Base-by-base conservation (phyloP, 2,113 vertebrate species). In the Nibea coibor region DNA sequence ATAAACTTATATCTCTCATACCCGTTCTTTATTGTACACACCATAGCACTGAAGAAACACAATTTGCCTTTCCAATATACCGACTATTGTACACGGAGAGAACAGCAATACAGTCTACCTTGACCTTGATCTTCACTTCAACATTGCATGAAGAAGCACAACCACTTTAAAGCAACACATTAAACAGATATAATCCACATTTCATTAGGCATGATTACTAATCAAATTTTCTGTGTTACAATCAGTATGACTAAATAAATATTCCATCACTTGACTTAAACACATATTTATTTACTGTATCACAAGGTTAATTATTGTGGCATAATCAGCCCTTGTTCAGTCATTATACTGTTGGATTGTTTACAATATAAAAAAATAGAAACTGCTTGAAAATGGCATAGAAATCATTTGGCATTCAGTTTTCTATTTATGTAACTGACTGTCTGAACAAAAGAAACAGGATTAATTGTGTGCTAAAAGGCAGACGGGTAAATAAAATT, bases 361-460 rank as follows among this genome's bases (percentile, higher is more conserved):
- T 84, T 65, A 63, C 64, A 35, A 31, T 28, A 69, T 5, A 78
- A 61, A 82, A 26, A 77, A 57, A 68, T 1, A 42, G 50, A 35
- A 62, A 3, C 0, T 39, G 26, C 45, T 64, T 58, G 59, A 73
- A 58, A 39, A 61, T 31, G 39, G 66, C 39, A 7, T 43, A 65
- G 57, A 64, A 66, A 69, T 62, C 0, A 71, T 75, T 84, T 71
- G 51, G 61, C 72, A 84, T 84, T 79, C 72, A 74, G 71, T 10
- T 45, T 63, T 51, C 9, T 0, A 14, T 73, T 58, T 74, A 61
- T 80, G 54, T 82, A 84, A 83, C 82, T 85, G 77, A 67, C 58
- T 11, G 22, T 69, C 72, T 82, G 53, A 48, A 75, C 19, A 31
- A 80, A 59, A 78, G 47, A 71, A 79, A 75, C 54, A 19, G 31